These are phyloP conservation scores for Physella acuta DNA, from an alignment of 1,140 invertebrate genomes.

Conservation along the genomic window DNA sequence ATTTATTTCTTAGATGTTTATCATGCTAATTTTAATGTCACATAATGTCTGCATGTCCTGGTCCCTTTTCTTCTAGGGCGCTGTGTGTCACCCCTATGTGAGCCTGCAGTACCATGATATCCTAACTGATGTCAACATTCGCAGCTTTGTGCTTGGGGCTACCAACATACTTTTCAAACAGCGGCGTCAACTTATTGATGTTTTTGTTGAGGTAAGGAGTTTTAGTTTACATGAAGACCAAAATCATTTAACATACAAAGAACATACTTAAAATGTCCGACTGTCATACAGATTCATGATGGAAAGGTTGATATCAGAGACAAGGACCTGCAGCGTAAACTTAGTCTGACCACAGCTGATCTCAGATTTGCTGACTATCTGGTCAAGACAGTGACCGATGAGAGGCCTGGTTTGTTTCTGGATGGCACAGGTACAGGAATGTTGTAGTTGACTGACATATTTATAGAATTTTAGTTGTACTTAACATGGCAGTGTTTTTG, in stretches of 20 bases:
- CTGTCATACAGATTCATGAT: conserved; percentile 66
- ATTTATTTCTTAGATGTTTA: no score
- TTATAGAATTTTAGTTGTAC: no score
- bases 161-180: conserved; percentile 97
- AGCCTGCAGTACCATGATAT: conserved; percentile 94
- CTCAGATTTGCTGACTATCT: conserved; percentile 92
- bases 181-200: conserved; percentile 88
- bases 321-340: conserved; percentile 76
- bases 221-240: no score
- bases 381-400: conserved; percentile 78
- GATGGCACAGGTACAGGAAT: conserved; percentile 69
- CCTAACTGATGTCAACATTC: conserved; percentile 81
- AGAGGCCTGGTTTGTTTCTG: conserved; percentile 75
- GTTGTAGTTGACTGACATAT: no score
- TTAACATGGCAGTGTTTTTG: no score
- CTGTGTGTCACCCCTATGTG: conserved; percentile 92
- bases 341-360: conserved; percentile 91
- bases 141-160: conserved; percentile 92
- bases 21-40: no score
- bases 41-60: no score
- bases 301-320: conserved; percentile 86
- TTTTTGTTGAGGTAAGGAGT: conserved; percentile 80
- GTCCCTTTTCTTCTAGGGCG: conserved; percentile 77
- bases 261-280: no score
- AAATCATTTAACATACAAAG: no score